Conservation (phyloP, 2,888 invertebrate genomes). For the Cheilosia variabilis region DNA sequence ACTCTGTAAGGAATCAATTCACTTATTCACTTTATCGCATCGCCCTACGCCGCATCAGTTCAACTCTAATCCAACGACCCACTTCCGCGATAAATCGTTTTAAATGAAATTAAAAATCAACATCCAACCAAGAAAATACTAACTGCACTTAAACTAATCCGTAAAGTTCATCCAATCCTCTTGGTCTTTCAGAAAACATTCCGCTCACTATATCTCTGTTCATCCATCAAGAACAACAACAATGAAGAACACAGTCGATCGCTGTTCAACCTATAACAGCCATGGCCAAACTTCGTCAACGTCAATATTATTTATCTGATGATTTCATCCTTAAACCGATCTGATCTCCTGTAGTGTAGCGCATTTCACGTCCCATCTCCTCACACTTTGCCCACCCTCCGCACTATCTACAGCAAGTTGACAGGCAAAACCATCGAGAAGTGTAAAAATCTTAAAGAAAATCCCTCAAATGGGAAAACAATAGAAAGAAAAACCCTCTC, state of each 20-base stretch:
- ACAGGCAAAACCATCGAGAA: slow-evolving; percentile 40
- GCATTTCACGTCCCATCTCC: slow-evolving; percentile 22
- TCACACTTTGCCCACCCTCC: neutral
- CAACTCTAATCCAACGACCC: slow-evolving; percentile 9
- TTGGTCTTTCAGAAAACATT: slow-evolving; percentile 28
- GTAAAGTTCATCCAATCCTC: slow-evolving; percentile 47
- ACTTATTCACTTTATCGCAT: neutral
- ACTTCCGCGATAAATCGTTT: slow-evolving; percentile 26
- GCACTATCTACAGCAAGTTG: neutral
- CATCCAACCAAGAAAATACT: slow-evolving; percentile 23
- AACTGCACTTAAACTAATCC: slow-evolving; percentile 68
- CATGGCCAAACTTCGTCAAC: slow-evolving; percentile 28
- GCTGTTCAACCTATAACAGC: neutral
- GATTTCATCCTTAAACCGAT: slow-evolving; percentile 58
- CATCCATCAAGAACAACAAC: slow-evolving; percentile 3
- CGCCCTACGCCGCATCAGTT: neutral
- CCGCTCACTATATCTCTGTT: slow-evolving; percentile 28
- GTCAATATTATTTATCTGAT: slow-evolving; percentile 64
- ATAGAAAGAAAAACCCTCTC: slow-evolving; percentile 52
- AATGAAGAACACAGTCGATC: neutral
- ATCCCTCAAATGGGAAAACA: slow-evolving; percentile 63
- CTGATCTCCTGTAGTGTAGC: slow-evolving; percentile 44
- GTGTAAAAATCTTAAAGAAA: slow-evolving; percentile 61
- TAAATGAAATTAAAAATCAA: slow-evolving; percentile 57
- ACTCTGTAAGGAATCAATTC: neutral